A percentile compares a stretch with the other conserved stretches of the same genome.
Evolutionary conservation across 2,797 vertebrate species (phyloP).

Genomic region (Momotus momota): DNA sequence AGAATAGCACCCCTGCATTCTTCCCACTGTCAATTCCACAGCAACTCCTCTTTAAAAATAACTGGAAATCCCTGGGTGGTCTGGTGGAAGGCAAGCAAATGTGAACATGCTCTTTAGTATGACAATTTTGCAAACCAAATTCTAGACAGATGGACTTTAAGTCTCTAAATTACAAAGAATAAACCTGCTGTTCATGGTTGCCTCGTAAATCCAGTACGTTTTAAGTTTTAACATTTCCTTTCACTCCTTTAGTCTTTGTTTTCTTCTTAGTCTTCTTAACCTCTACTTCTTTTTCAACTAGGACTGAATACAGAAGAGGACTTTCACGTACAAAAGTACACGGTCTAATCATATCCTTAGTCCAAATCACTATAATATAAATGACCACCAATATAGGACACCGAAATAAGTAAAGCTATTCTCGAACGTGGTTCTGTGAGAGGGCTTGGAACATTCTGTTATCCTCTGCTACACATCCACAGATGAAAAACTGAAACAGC

Average conservation of each 20-base stretch:
- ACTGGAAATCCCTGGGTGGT: slow-evolving; percentile 83
- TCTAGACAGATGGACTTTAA: slow-evolving; percentile 85
- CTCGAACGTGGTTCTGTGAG: not conserved
- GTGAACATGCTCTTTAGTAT: not conserved
- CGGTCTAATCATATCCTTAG: not conserved
- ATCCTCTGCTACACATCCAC: not conserved
- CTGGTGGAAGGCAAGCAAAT: slow-evolving; percentile 66
- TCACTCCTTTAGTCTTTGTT: not conserved
- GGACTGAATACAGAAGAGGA: not conserved
- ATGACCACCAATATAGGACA: not conserved
- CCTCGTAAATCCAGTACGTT: not conserved
- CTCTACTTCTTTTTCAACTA: not conserved
- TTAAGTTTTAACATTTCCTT: not conserved
- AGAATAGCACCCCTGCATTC: slow-evolving; percentile 1
- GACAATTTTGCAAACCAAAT: slow-evolving; percentile 73
- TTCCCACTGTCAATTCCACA: not conserved
- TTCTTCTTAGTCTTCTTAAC: not conserved
- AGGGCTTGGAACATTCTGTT: not conserved
- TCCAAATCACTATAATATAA: not conserved
- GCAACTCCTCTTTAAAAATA: slow-evolving; percentile 11
- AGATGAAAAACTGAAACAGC: not conserved
- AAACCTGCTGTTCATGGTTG: slow-evolving; percentile 8
- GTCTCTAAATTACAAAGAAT: slow-evolving; percentile 75
- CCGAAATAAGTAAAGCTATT: not conserved
- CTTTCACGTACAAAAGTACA: not conserved